phyloP scores from a whole-genome alignment of 2,888 invertebrate genomes.

The Keiferia lycopersicella region DNA sequence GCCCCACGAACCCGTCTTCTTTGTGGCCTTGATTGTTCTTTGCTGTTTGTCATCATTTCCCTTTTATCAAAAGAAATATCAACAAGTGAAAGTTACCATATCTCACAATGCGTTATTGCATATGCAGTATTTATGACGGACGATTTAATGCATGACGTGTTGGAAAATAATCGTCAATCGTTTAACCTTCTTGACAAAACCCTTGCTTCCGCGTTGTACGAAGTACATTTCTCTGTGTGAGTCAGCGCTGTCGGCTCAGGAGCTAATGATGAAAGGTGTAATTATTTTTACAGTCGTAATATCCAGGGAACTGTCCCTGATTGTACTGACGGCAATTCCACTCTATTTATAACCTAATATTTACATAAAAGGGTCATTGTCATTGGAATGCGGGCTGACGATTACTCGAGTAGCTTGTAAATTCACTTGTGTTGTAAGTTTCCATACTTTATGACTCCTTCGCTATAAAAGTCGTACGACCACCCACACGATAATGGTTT shows the following conservation, averaged over 20 bases:
- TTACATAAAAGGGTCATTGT: slow-evolving; percentile 30
- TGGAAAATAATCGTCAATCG: slow-evolving; percentile 51
- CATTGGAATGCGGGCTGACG: slow-evolving; percentile 22
- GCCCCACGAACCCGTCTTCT: slow-evolving; percentile 39
- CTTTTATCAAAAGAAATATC: slow-evolving; percentile 65
- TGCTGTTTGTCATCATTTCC: slow-evolving; percentile 65
- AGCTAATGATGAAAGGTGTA: slow-evolving; percentile 51
- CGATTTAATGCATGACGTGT: slow-evolving; percentile 41
- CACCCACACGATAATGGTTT: slow-evolving; percentile 65
- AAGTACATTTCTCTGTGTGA: slow-evolving; percentile 42
- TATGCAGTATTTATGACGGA: slow-evolving; percentile 46
- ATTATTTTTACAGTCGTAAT: slow-evolving; percentile 36
- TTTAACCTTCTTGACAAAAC: slow-evolving; percentile 53
- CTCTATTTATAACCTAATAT: slow-evolving; percentile 30
- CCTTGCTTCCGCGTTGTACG: slow-evolving; percentile 52
- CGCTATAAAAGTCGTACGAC: slow-evolving; percentile 49
- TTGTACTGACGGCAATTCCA: slow-evolving; percentile 25
- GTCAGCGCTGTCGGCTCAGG: slow-evolving; percentile 44
- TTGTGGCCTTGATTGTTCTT: slow-evolving; percentile 61
- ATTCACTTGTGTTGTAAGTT: slow-evolving; percentile 13
- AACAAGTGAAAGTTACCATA: slow-evolving; percentile 64
- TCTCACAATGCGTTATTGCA: slow-evolving; percentile 39
- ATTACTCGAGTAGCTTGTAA: slow-evolving; percentile 11
- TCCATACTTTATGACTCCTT: slow-evolving; percentile 38
- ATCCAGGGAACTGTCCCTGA: slow-evolving; percentile 28